Conservation (phyloP, 30 jellyfish, hydroid and myxozoan genomes). For the Euphysa ruthae region DNA sequence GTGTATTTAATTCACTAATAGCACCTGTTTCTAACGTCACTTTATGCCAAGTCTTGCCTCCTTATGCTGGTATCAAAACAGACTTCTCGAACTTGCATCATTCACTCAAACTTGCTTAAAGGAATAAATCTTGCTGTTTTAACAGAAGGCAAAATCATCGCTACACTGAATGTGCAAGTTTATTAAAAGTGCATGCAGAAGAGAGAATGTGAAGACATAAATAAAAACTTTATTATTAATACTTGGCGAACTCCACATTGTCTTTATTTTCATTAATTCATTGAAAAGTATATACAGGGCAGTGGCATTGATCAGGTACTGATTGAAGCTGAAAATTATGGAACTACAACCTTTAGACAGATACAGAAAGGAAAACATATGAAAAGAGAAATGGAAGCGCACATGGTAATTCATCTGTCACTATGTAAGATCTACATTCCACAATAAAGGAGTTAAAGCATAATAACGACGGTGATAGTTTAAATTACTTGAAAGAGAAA, state of each 20-base stretch:
- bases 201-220: conserved; percentile 22
- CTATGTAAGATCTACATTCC: background rate
- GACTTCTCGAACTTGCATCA: too few relatives aligned
- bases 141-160: too few relatives aligned
- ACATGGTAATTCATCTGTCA: conserved; percentile 10
- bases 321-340: conserved; percentile 27
- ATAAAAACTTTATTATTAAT: conserved; percentile 7
- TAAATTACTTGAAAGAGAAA: too few relatives aligned
- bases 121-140: too few relatives aligned
- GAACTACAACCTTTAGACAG: conserved; percentile 34
- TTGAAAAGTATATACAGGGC: conserved; percentile 38
- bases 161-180: too few relatives aligned
- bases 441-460: too few relatives aligned
- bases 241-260: conserved; percentile 36
- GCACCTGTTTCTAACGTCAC: too few relatives aligned
- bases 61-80: too few relatives aligned
- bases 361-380: conserved; percentile 28
- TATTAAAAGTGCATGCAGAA: conserved; percentile 1
- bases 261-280: conserved; percentile 17
- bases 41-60: too few relatives aligned
- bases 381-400: conserved; percentile 41
- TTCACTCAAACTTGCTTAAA: too few relatives aligned
- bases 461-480: too few relatives aligned
- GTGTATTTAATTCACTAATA: too few relatives aligned
- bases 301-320: conserved; percentile 34